Conservation (phyloP, 2,888 invertebrate genomes). For the Limenitis camilla region DNA sequence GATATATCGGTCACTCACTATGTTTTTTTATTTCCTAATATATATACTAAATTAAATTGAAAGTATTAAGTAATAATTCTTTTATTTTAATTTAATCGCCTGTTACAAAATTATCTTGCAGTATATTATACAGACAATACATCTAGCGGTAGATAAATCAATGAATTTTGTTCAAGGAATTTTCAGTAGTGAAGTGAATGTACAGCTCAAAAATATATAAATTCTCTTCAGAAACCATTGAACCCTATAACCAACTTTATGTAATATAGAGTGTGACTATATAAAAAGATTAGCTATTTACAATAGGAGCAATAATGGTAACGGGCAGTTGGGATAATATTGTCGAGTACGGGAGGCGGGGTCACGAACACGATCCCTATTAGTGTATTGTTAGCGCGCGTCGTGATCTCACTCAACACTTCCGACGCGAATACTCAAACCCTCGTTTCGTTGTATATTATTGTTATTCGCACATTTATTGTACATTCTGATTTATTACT, state of each 20-base stretch:
- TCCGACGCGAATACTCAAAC: constrained; percentile 44
- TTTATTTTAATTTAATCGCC: too few relatives aligned
- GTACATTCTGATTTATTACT: constrained; percentile 24
- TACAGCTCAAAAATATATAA: too few relatives aligned
- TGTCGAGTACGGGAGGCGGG: constrained; percentile 49
- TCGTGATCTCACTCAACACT: constrained; percentile 65
- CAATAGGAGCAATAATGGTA: constrained; percentile 23
- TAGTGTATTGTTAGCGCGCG: constrained; percentile 63
- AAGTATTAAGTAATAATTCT: too few relatives aligned
- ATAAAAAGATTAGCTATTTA: constrained; percentile 17
- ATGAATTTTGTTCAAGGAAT: too few relatives aligned
- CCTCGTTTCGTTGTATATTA: constrained; percentile 22
- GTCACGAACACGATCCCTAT: constrained; percentile 65
- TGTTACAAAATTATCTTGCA: too few relatives aligned
- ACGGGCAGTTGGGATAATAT: constrained; percentile 42
- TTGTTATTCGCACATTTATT: constrained; percentile 27
- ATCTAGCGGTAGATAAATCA: too few relatives aligned
- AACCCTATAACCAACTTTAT: background rate
- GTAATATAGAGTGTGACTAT: constrained; percentile 1
- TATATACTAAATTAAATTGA: too few relatives aligned
- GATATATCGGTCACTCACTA: too few relatives aligned
- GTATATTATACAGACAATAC: too few relatives aligned
- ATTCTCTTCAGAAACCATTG: background rate
- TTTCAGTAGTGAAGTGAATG: too few relatives aligned
- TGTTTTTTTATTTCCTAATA: too few relatives aligned